Base-by-base conservation (phyloP, 2,113 vertebrate species). In the Zonotrichia leucophrys region DNA sequence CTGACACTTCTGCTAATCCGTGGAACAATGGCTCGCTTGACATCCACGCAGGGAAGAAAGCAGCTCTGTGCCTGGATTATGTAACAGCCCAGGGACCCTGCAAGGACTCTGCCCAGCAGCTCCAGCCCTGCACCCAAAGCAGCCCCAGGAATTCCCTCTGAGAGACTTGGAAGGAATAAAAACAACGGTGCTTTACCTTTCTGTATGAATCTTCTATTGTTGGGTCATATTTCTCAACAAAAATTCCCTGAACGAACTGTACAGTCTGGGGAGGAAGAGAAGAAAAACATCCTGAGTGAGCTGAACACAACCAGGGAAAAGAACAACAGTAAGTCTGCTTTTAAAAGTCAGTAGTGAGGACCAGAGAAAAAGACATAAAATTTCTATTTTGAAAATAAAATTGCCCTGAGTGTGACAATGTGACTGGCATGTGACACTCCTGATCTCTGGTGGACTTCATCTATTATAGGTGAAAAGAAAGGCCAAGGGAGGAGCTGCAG, bases 141-240 rank as follows among this genome's bases (percentile, higher is more conserved):
- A 2, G 53, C 60, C 50, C 7, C 27, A 42, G 35, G 28, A 35
- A 42, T 58, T 13, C 28, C 13, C 86, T 23, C 67, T 27, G 11
- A 0, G 12, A 60, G 10, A 49, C 25, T 25, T 7, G n/a, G 11
- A 23, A 72, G 37, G 37, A 81, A 89, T 1, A 47, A 30, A 53
- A 81, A 31, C 1, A 0, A 14, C 31, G 84, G 42, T n/a, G 63
- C 17, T 95, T 98, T 98, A 99, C 99, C 99, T 99, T 99, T 99
- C 99, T 99, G 98, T 99, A 99, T 15, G 99, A 99, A 96, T 99
- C 99, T 98, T 99, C 99, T 99, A 99, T 99, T 98, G 99, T 99
- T 88, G 99, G 99, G 97, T 99, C 99, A 97, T 99, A 99, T 97
- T 99, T 99, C 98, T 99, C 99, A 97, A 99, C 99, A 98, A 99